Percentiles rank a stretch among this genome's conserved stretches.
phyloP scores from a whole-genome alignment of 1,140 invertebrate genomes.

The Brachionus angularis region DNA sequence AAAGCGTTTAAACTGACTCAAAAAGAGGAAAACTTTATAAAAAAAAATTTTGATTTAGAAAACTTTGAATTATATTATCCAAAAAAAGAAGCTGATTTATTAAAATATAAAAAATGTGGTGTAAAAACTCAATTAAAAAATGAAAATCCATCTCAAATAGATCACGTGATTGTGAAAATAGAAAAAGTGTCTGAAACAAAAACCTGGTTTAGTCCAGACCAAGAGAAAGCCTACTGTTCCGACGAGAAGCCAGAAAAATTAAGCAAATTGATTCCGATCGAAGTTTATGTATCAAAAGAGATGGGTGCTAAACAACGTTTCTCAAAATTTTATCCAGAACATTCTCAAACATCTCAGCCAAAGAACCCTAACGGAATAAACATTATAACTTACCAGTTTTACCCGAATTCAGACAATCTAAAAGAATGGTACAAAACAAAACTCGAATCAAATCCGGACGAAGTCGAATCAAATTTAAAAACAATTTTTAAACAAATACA shows the following conservation, averaged over 20 bases:
- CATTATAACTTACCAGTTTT: not conserved
- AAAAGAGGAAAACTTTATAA: not conserved
- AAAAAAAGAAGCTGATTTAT: not conserved
- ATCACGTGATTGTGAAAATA: no score
- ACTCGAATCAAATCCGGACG: not conserved
- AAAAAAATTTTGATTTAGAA: not conserved
- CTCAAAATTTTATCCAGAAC: not conserved
- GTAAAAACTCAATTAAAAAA: not conserved
- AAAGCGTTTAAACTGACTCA: not conserved
- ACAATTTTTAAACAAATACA: constrained; percentile 4
- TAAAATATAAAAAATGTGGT: not conserved
- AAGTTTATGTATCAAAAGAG: constrained; percentile 9
- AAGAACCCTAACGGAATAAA: not conserved
- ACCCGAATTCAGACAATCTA: not conserved
- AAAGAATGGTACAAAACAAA: constrained; percentile 28
- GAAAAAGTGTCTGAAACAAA: not conserved
- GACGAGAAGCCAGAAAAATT: not conserved
- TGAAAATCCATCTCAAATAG: not conserved
- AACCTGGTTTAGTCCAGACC: not conserved
- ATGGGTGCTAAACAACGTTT: not conserved
- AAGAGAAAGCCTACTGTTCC: not conserved
- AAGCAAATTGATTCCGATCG: not conserved
- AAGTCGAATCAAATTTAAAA: constrained; percentile 12
- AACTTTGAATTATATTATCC: not conserved
- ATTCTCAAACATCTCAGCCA: not conserved